Base-by-base conservation (phyloP, 2,888 invertebrate species). In the Machimus rusticus region DNA sequence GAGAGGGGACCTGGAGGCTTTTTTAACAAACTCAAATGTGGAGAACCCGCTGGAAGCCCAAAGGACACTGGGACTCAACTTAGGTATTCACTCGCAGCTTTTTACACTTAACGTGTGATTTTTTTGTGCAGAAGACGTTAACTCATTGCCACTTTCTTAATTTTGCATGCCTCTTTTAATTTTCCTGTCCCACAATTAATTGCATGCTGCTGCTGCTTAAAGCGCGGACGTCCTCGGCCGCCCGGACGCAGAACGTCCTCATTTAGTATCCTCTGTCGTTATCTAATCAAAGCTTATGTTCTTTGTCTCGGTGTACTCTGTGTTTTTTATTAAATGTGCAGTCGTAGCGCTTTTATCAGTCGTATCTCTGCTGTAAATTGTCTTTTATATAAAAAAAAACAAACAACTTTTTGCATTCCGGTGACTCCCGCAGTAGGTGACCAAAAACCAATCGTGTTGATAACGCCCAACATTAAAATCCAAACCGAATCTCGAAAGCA, bases 401-500 rank as follows among this genome's bases (percentile, higher is more conserved):
- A 46, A 46, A 46, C 2, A 46, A 46, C 43, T 16, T 66, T 66
- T 85, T 66, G 85, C 39, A 66, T 66, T 66, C 14, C 66, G 66
- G 14, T 66, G 66, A 39, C 37, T 86, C 39, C 87, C 81, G 79
- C 88, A 89, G 89, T 88, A 19, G 87, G 86, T 81, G 89, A 89
- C 82, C 87, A 89, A 86, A 90, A 90, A 86, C 89, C 89, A 87
- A 89, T 89, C 28, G 85, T 90, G 85, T 86, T 90, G 74, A 88
- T 89, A 79, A 87, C 89, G 87, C 90, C 90, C 66, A 89, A 90
- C 86, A 88, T 90, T 37, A 89, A 89, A 88, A 89, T 90, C 55
- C 90, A 90, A 89, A 90, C 89, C n/a, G 86, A 86, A 86, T 37
- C 43, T 34, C 77, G 77, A 55, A 86, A 86, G 78, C 86, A 86